Conservation (phyloP, 2,797 vertebrate genomes). For the Gila robusta region DNA sequence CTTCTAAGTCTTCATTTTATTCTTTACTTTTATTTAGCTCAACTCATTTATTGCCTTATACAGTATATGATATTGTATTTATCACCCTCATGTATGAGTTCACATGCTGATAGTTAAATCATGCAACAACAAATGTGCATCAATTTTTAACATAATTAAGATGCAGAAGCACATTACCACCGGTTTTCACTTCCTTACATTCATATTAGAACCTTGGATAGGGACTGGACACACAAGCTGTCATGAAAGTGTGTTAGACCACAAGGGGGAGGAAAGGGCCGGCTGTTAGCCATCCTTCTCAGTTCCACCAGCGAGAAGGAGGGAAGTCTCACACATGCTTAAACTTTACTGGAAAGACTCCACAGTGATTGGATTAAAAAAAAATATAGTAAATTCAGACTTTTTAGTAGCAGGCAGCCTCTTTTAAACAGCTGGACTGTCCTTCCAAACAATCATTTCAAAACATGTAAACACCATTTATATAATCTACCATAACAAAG, state of each 20-base stretch:
- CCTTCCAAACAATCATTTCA: background rate
- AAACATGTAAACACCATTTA: constrained; percentile 15
- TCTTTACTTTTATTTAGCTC: constrained; percentile 13
- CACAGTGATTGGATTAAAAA: constrained; percentile 26
- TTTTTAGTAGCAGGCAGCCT: background rate
- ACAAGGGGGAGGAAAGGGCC: constrained; percentile 77
- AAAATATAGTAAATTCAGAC: background rate
- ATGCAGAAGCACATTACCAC: constrained; percentile 55
- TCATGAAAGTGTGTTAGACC: constrained; percentile 69
- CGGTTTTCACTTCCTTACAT: constrained; percentile 71
- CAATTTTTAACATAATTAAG: constrained; percentile 72
- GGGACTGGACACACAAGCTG: constrained; percentile 54
- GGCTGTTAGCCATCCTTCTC: constrained; percentile 58
- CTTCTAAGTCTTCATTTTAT: constrained; percentile 26
- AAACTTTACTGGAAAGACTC: constrained; percentile 57
- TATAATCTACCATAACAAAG: background rate
- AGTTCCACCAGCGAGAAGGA: constrained; percentile 37
- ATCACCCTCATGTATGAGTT: constrained; percentile 38
- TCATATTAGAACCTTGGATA: constrained; percentile 66
- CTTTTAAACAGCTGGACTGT: constrained; percentile 7
- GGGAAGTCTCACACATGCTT: constrained; percentile 33
- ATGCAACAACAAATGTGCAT: constrained; percentile 47
- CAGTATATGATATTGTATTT: background rate
- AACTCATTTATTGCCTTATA: background rate
- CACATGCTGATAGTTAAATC: constrained; percentile 52